Evolutionary conservation across 2,797 vertebrate genomes (phyloP).

Genomic region (Rhyacichthys aspro): DNA sequence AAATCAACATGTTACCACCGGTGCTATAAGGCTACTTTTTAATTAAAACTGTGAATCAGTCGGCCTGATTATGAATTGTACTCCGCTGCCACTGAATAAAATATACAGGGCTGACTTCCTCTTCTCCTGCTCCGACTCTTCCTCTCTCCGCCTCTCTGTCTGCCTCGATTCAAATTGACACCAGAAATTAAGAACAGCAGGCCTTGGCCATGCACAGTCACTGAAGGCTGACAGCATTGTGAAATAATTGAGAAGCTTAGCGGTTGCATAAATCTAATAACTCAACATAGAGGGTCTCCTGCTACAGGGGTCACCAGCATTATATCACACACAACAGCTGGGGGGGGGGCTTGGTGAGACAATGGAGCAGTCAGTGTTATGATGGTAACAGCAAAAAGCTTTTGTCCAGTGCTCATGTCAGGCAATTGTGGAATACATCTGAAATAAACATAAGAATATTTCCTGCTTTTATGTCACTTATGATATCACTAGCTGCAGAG

Average conservation of each 20-base stretch:
- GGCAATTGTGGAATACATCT: too few species aligned
- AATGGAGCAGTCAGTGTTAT: slow-evolving; percentile 9
- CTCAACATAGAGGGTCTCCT: slow-evolving; percentile 49
- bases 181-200: slow-evolving; percentile 44
- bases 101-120: slow-evolving; percentile 59
- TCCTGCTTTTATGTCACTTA: slow-evolving; percentile 21
- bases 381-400: slow-evolving; percentile 5
- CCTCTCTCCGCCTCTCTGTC: slow-evolving; percentile 15
- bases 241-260: slow-evolving; percentile 63
- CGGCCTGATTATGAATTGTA: slow-evolving; percentile 78
- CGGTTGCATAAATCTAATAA: slow-evolving; percentile 72
- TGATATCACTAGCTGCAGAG: slow-evolving; percentile 8
- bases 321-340: slow-evolving; percentile 60
- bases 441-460: too few species aligned
- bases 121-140: slow-evolving; percentile 25
- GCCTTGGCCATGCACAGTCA: slow-evolving; percentile 14
- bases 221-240: slow-evolving; percentile 45
- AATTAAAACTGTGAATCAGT: slow-evolving; percentile 82
- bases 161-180: slow-evolving; percentile 37
- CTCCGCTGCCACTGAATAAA: slow-evolving; percentile 73
- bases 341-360: background rate
- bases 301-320: slow-evolving; percentile 62
- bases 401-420: too few species aligned
- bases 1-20: slow-evolving; percentile 76
- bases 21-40: slow-evolving; percentile 73